phyloP scores from a whole-genome alignment of 2,113 vertebrate genomes.

The Pterocles burchelli region DNA sequence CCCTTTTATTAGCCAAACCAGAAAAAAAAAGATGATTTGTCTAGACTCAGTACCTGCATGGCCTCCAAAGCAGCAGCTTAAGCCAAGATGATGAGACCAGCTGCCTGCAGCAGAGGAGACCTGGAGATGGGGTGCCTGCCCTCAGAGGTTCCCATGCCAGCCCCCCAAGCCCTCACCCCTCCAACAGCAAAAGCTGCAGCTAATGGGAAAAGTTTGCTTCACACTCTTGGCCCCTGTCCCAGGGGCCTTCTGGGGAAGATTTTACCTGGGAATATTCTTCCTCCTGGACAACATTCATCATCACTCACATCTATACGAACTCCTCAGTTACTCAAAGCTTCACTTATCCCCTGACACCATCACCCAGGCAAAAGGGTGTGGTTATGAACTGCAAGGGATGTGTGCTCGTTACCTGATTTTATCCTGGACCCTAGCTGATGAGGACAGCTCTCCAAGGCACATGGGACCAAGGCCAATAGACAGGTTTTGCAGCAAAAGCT shows the following conservation, averaged over 20 bases:
- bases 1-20: background rate
- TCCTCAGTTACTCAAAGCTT: background rate
- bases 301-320: background rate
- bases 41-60: background rate
- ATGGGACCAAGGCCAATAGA: background rate
- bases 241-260: constrained; percentile 3
- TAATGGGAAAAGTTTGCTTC: constrained; percentile 16
- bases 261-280: constrained; percentile 19
- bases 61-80: background rate
- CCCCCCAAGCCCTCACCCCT: background rate
- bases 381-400: background rate
- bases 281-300: background rate
- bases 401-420: background rate
- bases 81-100: accelerated
- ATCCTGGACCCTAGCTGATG: background rate
- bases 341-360: background rate
- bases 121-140: background rate
- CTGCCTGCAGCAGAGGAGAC: background rate
- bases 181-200: background rate
- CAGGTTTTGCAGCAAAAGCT: background rate
- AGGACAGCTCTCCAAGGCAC: background rate
- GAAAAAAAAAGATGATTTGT: background rate
- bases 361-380: background rate
- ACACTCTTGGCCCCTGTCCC: background rate
- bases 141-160: background rate